Percentiles rank a stretch among this genome's conserved stretches.
Conservation (phyloP, 2,888 invertebrate species). For the Malthinus seriepunctatus region DNA sequence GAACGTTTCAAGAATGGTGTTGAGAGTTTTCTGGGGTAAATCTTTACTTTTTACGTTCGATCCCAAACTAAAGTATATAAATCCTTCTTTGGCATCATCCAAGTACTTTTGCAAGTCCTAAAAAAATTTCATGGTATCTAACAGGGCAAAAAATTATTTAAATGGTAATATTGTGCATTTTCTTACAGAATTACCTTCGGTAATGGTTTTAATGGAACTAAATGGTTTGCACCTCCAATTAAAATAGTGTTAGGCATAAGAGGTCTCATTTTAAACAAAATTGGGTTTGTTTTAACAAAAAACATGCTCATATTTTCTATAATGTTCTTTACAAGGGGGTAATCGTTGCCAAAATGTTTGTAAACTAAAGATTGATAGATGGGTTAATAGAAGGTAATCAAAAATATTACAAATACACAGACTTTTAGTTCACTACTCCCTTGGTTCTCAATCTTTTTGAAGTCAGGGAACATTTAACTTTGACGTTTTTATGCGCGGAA, state of each 20-base stretch:
- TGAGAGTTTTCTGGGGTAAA: constrained; percentile 36
- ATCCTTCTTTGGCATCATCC: constrained; percentile 31
- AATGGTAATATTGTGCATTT: too few species aligned
- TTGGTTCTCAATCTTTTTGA: too few species aligned
- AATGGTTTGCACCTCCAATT: background rate
- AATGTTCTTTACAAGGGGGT: background rate
- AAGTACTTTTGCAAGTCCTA: background rate
- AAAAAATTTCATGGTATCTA: background rate
- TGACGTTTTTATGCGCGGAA: too few species aligned
- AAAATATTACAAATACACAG: too few species aligned
- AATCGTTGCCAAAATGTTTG: constrained; percentile 43
- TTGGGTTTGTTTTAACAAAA: background rate
- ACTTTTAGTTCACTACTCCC: too few species aligned
- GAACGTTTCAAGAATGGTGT: constrained; percentile 47
- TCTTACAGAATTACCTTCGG: too few species aligned
- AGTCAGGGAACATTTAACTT: too few species aligned
- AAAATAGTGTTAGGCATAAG: background rate
- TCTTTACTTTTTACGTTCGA: constrained; percentile 9
- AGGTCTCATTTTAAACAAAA: background rate
- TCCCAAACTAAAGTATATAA: constrained; percentile 19
- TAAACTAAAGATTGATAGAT: too few species aligned
- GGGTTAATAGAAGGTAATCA: too few species aligned
- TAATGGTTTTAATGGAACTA: background rate
- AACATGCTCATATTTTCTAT: background rate
- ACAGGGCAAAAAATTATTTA: too few species aligned